A percentile compares a stretch with the other conserved stretches of the same genome.
These are phyloP conservation scores for Scaptomyza flava DNA, from an alignment of 2,888 invertebrate species.

Conservation along the genomic window DNA sequence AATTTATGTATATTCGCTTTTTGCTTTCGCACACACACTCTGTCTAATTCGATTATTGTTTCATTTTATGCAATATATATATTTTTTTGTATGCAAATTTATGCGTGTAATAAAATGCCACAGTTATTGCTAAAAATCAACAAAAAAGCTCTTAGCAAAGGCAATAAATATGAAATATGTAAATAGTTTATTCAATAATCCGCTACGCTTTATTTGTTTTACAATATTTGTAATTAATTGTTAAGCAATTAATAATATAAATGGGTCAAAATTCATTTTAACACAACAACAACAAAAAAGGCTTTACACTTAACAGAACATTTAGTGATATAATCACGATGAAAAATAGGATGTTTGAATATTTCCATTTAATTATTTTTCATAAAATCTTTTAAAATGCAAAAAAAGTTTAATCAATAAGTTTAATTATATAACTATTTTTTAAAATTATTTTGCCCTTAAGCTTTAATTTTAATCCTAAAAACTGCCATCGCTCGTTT, in stretches of 20 bases:
- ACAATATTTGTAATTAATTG: slow-evolving; percentile 33
- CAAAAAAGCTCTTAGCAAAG: background rate
- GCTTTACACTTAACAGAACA: background rate
- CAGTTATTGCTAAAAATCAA: slow-evolving; percentile 13
- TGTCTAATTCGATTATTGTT: slow-evolving; percentile 18
- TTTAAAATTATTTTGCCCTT: background rate
- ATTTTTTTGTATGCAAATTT: slow-evolving; percentile 13
- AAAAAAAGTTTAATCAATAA: background rate
- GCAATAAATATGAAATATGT: slow-evolving; percentile 30
- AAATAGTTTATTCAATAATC: slow-evolving; percentile 18
- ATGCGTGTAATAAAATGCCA: slow-evolving; percentile 10
- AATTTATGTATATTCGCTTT: slow-evolving; percentile 5
- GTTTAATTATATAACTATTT: background rate
- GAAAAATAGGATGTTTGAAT: background rate
- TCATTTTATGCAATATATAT: slow-evolving; percentile 13
- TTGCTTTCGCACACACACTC: background rate
- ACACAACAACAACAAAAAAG: background rate
- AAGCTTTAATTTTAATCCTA: background rate
- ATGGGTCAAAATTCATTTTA: background rate
- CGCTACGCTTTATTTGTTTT: slow-evolving; percentile 10
- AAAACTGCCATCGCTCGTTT: slow-evolving; percentile 10
- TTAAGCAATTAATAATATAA: slow-evolving; percentile 20
- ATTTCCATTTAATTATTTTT: background rate
- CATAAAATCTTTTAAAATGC: too few species aligned
- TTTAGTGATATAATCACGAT: background rate